Conservation (phyloP, 2,113 vertebrate genomes). For the Brachyhypopomus gauderio region DNA sequence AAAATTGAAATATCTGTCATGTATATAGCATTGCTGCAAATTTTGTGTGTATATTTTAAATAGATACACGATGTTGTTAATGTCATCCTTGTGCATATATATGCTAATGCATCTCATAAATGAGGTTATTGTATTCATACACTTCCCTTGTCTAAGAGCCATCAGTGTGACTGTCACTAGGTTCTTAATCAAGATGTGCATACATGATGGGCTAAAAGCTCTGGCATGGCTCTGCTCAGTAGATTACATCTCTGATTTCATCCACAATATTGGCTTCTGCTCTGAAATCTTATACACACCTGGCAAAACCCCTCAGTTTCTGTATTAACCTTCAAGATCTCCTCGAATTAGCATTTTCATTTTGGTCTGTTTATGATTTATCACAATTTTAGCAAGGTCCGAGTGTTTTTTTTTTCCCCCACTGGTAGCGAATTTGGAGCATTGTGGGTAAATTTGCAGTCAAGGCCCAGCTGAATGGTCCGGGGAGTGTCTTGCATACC, state of each 20-base stretch:
- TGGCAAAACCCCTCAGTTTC: not conserved
- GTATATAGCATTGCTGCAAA: too few species aligned
- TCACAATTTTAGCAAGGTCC: conserved; percentile 5
- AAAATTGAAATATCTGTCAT: not conserved
- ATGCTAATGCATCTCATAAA: not conserved
- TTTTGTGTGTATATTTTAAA: too few species aligned
- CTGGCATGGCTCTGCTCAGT: not conserved
- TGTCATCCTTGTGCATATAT: too few species aligned
- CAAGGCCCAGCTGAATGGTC: conserved; percentile 61
- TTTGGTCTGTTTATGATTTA: conserved; percentile 33
- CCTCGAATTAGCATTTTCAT: conserved; percentile 52
- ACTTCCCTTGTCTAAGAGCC: too few species aligned
- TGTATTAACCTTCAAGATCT: conserved; percentile 18
- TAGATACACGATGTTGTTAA: too few species aligned
- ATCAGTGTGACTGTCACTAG: too few species aligned
- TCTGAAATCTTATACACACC: not conserved
- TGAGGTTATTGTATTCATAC: not conserved
- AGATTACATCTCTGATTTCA: not conserved
- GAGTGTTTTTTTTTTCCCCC: conserved; percentile 21
- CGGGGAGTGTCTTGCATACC: conserved; percentile 66
- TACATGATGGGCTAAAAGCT: not conserved
- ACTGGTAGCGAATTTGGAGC: conserved; percentile 65
- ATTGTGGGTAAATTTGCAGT: conserved; percentile 68
- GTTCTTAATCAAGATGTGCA: not conserved
- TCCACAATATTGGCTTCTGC: not conserved